Evolutionary conservation across 1,140 invertebrate species (phyloP), one percentile per base, ranked within the genome.

Genomic region (Eumaeus atala): DNA sequence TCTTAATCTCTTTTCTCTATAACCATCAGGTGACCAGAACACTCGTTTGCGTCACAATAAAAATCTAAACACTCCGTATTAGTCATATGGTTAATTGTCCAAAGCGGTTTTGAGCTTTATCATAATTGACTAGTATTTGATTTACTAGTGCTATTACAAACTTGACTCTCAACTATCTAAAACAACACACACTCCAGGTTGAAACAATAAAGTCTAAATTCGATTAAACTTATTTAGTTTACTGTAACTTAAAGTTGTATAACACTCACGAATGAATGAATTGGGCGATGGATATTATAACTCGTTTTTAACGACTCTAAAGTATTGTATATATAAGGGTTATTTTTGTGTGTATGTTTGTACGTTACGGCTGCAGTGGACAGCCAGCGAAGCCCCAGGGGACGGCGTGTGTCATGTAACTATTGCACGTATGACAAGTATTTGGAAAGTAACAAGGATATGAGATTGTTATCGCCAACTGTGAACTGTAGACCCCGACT

Each of bases 41-140:
- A n/a, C 21, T 28, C 21, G 6, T 28, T n/a, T n/a, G 6, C 21
- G 21, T 28, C 21, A 76, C 78, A 81, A n/a, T n/a, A n/a, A 79
- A 81, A 81, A 81, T 80, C 69, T 69, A 28, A 28, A 28, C 21
- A 28, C 2, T 28, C 55, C 56, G 70, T 64, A 77, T 81, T 85
- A 83, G 79, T 83, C 79, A 83, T 77, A 83, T 75, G 66, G 58
- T 66, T 69, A 70, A 85, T 80, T 85, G 82, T 85, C 71, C 69
- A 64, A 63, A 66, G 74, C 77, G 79, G 72, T 61, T 71, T 59
- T 62, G 64, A 67, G 77, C 73, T 82, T 85, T 85, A 85, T 85
- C 82, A 83, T 85, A 85, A 85, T 85, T 85, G 82, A 83, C 76
- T 77, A 71, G 71, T 67, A 74, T 85, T 83, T 83, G 79, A 85